Evolutionary conservation across 2,888 invertebrate species (phyloP).

Genomic region (Thera britannica): DNA sequence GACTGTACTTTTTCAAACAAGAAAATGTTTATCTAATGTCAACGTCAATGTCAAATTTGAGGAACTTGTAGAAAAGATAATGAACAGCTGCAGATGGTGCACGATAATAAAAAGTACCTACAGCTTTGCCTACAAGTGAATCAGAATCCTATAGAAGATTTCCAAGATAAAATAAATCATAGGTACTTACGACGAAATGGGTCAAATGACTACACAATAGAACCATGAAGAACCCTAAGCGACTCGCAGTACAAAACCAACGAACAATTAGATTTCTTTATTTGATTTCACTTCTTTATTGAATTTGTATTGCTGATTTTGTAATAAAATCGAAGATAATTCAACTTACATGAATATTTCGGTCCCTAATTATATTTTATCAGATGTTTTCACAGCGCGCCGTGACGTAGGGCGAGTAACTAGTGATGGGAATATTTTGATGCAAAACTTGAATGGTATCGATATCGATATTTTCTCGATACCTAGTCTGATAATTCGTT

Average conservation of each 20-base stretch:
- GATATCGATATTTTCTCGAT: too few species aligned
- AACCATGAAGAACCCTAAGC: too few species aligned
- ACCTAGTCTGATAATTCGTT: too few species aligned
- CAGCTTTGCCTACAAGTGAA: neutral
- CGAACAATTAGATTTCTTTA: neutral
- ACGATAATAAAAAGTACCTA: neutral
- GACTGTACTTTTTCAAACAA: neutral
- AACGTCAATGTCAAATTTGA: neutral
- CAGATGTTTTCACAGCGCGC: neutral
- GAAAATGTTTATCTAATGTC: neutral
- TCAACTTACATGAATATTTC: constrained; percentile 2
- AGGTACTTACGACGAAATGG: neutral
- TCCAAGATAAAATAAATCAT: neutral
- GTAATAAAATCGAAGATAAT: neutral
- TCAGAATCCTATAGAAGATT: neutral
- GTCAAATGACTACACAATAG: too few species aligned
- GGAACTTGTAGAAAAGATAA: neutral
- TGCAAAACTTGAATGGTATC: too few species aligned
- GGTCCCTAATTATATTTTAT: neutral
- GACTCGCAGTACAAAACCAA: neutral
- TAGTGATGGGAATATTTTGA: neutral
- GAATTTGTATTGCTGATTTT: neutral
- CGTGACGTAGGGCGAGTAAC: neutral
- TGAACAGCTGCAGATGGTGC: neutral
- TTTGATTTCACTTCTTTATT: neutral